Base-by-base conservation (phyloP, 2,797 vertebrate genomes). In the Gobio occitaniae region DNA sequence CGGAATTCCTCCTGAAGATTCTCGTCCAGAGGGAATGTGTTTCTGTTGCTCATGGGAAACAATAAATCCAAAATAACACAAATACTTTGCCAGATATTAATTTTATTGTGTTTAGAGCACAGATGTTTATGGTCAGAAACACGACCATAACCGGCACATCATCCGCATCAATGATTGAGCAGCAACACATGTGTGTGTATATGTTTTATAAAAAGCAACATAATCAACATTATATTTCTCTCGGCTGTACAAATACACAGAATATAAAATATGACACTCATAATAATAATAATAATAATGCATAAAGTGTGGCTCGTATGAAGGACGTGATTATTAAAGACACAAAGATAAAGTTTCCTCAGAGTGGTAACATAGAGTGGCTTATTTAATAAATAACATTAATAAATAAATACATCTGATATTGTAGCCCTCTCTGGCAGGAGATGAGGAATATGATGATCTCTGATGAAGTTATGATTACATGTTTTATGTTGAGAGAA, bases 371-470 rank as follows among this genome's bases (percentile, higher is more conserved):
- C 71, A 19, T 41, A 65, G 41, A 77, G 82, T 29, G 59, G 82
- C 25, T 38, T 11, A 36, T 90, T 89, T 92, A 92, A 87, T 61
- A 92, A 91, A 91, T 90, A 91, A 86, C 87, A 88, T 88, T 89
- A 91, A 92, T 92, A 78, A 84, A 84, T 84, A 84, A 56, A 78
- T 68, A 84, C 36, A 68, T 9, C 1, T 54, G 32, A 65, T 83
- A 21, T 12, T 2, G 25, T 32, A 32, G 50, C 29, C 29, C 8
- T 78, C 13, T 47, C 38, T 25, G 13, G 3, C 13, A 41, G 76
- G 32, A 63, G 12, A 41, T 78, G 59, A 47, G 61, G 38, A 65
- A 63, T 38, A 38, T 70, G 50, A 56, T 36, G 29, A n/a, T 29
- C 21, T 29, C 48, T 12, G 3, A 50, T 50, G 70, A 72, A 54